Conservation (phyloP, 2,797 vertebrate genomes). For the Chrysocyon brachyurus region DNA sequence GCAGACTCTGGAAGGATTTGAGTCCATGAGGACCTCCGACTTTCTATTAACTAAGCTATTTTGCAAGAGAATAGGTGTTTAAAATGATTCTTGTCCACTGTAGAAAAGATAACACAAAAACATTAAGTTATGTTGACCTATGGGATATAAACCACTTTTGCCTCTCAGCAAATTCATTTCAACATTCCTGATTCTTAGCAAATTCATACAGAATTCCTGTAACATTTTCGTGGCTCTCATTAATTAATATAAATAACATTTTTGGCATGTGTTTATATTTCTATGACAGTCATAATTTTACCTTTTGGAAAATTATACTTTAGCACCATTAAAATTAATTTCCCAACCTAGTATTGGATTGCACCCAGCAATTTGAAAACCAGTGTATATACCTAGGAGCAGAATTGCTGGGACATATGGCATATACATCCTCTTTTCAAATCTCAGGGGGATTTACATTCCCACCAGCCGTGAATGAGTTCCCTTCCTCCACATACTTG, state of each 20-base stretch:
- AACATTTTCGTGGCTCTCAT: background rate
- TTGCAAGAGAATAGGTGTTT: slow-evolving; percentile 45
- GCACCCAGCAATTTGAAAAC: slow-evolving; percentile 22
- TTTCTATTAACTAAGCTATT: slow-evolving; percentile 31
- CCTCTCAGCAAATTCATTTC: background rate
- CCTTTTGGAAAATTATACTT: slow-evolving; percentile 39
- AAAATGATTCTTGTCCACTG: background rate
- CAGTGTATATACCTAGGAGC: background rate
- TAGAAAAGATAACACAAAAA: background rate
- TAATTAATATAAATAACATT: slow-evolving; percentile 28
- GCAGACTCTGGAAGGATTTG: background rate
- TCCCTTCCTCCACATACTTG: background rate
- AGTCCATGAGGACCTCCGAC: background rate
- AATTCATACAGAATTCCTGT: background rate
- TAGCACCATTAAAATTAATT: slow-evolving; percentile 35
- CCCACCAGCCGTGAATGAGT: background rate
- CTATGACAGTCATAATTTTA: background rate
- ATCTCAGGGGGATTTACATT: background rate
- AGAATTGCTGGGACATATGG: background rate
- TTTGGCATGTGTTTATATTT: background rate
- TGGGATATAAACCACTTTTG: background rate
- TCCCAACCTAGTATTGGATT: background rate
- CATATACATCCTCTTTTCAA: background rate
- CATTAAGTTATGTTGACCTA: background rate
- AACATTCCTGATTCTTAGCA: slow-evolving; percentile 34